Conservation (phyloP, 37 sponge, comb jelly and placozoan genomes). For the Halisarca cf. caerulea region DNA sequence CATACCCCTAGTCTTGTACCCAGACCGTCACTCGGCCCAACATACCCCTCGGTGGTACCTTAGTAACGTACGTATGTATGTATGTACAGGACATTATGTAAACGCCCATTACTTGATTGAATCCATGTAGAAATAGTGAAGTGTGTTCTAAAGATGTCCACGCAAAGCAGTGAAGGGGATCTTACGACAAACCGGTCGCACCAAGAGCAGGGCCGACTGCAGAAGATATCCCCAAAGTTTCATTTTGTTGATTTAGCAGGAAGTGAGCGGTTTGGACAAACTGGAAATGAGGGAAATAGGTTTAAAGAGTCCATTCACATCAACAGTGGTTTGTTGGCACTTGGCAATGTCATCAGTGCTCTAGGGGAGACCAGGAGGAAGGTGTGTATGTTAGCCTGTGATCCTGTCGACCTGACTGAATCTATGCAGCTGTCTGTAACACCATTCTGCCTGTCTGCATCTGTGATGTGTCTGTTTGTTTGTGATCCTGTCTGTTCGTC, state of each 20-base stretch:
- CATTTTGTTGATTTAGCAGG: constrained; percentile 87
- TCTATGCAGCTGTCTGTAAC: constrained; percentile 37
- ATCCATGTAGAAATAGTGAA: too few relatives aligned
- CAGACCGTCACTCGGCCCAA: too few relatives aligned
- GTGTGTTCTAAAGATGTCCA: too few relatives aligned
- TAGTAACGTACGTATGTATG: too few relatives aligned
- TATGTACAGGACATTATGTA: too few relatives aligned
- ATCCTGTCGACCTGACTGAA: not conserved
- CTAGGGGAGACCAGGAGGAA: constrained; percentile 40
- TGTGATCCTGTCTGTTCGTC: too few relatives aligned
- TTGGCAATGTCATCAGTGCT: constrained; percentile 73
- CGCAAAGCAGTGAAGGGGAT: not conserved
- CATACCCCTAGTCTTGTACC: too few relatives aligned
- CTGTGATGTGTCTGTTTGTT: constrained; percentile 23
- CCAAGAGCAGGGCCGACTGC: not conserved
- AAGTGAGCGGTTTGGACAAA: constrained; percentile 56
- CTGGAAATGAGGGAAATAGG: constrained; percentile 72
- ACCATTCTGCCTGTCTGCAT: constrained; percentile 10
- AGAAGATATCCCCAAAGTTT: constrained; percentile 57
- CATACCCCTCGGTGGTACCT: too few relatives aligned
- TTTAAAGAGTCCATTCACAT: constrained; percentile 81
- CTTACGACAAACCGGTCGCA: not conserved
- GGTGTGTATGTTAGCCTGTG: not conserved
- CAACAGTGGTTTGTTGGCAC: constrained; percentile 64
- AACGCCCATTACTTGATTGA: too few relatives aligned